Percentiles rank a stretch among this genome's conserved stretches.
phyloP scores from a whole-genome alignment of 2,797 vertebrate species.

The Anolis apletophallus region DNA sequence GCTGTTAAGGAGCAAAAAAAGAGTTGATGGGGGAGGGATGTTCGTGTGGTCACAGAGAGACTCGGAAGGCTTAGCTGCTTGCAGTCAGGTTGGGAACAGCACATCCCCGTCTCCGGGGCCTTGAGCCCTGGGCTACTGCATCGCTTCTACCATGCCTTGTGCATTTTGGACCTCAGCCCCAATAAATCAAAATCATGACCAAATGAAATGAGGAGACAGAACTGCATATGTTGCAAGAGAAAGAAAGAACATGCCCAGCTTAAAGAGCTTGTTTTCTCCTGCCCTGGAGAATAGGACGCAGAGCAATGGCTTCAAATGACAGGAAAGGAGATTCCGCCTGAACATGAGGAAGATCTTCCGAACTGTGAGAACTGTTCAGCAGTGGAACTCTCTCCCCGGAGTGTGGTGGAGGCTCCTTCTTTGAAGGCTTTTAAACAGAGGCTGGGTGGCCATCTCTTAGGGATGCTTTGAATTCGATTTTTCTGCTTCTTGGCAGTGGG shows the following conservation, averaged over 20 bases:
- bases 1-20: neutral
- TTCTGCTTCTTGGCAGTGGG: too few relatives aligned
- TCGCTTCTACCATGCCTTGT: neutral
- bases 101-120: accelerated
- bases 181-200: neutral
- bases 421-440: too few relatives aligned
- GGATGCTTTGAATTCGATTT: too few relatives aligned
- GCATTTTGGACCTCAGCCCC: neutral
- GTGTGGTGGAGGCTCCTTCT: too few relatives aligned
- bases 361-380: too few relatives aligned
- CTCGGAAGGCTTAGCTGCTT: neutral
- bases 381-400: too few relatives aligned
- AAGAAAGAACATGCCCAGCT: neutral
- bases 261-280: neutral
- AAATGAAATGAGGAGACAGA: neutral
- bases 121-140: too few relatives aligned
- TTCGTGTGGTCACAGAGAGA: neutral
- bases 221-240: neutral
- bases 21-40: neutral
- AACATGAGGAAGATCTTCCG: too few relatives aligned
- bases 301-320: too few relatives aligned
- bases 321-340: too few relatives aligned
- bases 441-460: too few relatives aligned
- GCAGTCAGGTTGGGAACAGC: neutral
- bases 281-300: too few relatives aligned